Percentiles rank a stretch among this genome's conserved stretches.
These are phyloP conservation scores for Xiphydria camelus DNA, from an alignment of 2,888 invertebrate genomes.

Conservation along the genomic window DNA sequence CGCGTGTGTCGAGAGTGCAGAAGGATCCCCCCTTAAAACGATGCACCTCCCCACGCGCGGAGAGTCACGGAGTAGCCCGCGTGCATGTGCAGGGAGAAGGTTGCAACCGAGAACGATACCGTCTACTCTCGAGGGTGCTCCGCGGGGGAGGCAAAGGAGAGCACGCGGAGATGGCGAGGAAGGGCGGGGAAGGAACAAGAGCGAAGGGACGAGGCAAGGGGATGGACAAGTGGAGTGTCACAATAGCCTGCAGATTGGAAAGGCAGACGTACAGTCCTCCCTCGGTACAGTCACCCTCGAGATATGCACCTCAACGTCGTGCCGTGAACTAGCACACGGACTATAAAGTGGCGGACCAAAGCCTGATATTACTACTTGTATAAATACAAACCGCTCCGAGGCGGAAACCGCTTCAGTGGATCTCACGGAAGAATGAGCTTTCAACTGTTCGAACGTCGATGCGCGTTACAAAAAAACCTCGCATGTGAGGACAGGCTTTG, in stretches of 20 bases:
- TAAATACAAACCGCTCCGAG: constrained; percentile 40
- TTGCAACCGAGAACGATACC: constrained; percentile 3
- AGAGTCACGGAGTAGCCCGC: too few relatives aligned
- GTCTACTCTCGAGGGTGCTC: constrained; percentile 19
- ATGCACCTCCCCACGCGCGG: too few relatives aligned
- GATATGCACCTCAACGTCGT: background rate
- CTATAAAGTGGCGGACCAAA: constrained; percentile 33
- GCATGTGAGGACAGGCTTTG: too few relatives aligned
- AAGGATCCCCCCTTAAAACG: too few relatives aligned
- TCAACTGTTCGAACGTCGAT: background rate
- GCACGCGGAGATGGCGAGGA: constrained; percentile 6
- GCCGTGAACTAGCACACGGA: background rate
- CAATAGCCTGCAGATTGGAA: constrained; percentile 53
- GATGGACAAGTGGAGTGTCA: constrained; percentile 27
- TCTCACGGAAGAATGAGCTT: constrained; percentile 14
- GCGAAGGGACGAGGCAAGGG: constrained; percentile 12
- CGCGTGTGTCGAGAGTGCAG: too few relatives aligned
- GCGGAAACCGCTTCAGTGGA: too few relatives aligned
- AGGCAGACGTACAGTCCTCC: constrained; percentile 51
- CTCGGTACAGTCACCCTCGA: constrained; percentile 37
- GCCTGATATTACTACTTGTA: constrained; percentile 49
- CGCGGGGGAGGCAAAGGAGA: constrained; percentile 10
- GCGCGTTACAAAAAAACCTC: too few relatives aligned
- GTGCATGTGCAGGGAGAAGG: too few relatives aligned
- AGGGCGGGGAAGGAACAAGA: constrained; percentile 9